Base-by-base conservation (phyloP, 2,888 invertebrate genomes). In the Panzeria rudis region DNA sequence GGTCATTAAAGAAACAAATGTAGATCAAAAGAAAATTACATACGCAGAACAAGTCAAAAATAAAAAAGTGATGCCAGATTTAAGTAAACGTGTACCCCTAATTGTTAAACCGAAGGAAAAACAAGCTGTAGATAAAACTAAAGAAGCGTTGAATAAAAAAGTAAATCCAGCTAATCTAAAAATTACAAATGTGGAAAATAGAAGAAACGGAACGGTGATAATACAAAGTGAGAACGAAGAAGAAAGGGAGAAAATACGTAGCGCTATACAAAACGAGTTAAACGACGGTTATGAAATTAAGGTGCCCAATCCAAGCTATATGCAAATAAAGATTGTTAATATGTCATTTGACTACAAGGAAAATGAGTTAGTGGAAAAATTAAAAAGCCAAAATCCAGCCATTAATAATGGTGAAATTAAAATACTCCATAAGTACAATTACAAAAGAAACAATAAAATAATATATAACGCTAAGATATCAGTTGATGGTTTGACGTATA, bases 171-270 rank as follows among this genome's bases (percentile, higher is more conserved):
- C 29, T 4, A 29, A 29, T 29, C 5, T 64, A n/a, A 64, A 64
- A 64, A 64, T 64, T n/a, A 47, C 25, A 44, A 64, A 25, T 47
- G 11, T 44, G n/a, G 29, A 59, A 35, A 32, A 59, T 17, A 32
- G 32, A 59, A 59, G 59, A 59, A 59, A 59, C 17, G 32, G 59
- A 35, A 3, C 35, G 3, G 61, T 61, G 9, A 35, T 61, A 61
- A 61, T 61, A n/a, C 29, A 56, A 56, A 29, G 29, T n/a, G 54
- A 56, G 20, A 56, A 25, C 20, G 7, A 29, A n/a, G 29, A 56
- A 56, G 54, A 56, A 56, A 25, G 29, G 15, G 29, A 54, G 2
- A 54, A 54, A 54, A 54, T 54, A 13, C 25, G 15, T 20, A 29
- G 15, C 23, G 54, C 25, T 3, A 54, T 54, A 29, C 15, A 15